Evolutionary conservation across 2,113 vertebrate species (phyloP), one percentile per base, ranked within the genome.

Genomic region (Tinamus guttatus): DNA sequence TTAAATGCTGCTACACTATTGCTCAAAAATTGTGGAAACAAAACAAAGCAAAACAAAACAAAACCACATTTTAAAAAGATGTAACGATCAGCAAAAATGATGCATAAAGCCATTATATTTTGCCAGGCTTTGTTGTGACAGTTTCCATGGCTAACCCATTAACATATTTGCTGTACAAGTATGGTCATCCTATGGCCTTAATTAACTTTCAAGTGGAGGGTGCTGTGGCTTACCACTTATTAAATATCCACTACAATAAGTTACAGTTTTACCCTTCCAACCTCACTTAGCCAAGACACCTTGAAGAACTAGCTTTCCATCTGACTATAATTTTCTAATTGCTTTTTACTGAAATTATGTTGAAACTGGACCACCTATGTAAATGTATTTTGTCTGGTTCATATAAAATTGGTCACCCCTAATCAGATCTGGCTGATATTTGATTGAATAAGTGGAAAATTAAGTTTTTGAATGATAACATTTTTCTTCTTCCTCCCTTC

Each of bases 141-240:
- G 96, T 97, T 98, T 96, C 96, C 93, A 95, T 91, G 93, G 96
- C 95, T 97, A 97, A 97, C 77, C 94, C 95, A 97, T 97, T 97
- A 98, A 96, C 96, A 93, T 96, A 97, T 98, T 96, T 98, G 93
- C 95, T 96, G 97, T 94, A 97, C 90, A 96, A 97, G 94, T 93
- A 81, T 49, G 81, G 97, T 97, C 97, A 98, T 95, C 95, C 92
- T 86, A 93, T 11, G 89, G 97, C 95, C 97, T 97, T 98, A 97
- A 98, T 97, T 97, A 97, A 98, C 97, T 98, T 98, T 97, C 96
- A 96, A 96, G 96, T 95, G 93, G 97, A 97, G 96, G 98, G 95
- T 84, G 96, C 90, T 97, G 95, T 21, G 91, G 97, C 98, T 98
- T 98, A 97, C 96, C 97, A 97, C 96, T 98, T 98, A 97, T 97